Percentiles rank a stretch among this genome's conserved stretches.
Evolutionary conservation across 2,888 invertebrate genomes (phyloP).

Genomic region (Hoplodrina blanda): DNA sequence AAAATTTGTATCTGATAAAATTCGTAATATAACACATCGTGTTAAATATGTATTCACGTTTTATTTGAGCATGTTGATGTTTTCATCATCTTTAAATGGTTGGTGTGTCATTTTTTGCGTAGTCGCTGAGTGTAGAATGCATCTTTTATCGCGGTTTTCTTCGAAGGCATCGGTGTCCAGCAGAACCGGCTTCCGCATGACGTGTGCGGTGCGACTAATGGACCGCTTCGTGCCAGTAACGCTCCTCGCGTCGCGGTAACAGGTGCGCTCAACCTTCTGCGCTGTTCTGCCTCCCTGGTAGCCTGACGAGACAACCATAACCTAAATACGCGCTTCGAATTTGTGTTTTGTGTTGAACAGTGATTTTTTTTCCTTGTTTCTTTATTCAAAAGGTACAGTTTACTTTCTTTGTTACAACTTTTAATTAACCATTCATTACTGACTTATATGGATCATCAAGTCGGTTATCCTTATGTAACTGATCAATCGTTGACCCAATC

Average conservation of each 20-base stretch:
- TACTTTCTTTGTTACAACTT: slow-evolving; percentile 19
- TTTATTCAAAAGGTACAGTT: slow-evolving; percentile 57
- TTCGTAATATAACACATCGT: slow-evolving; percentile 19
- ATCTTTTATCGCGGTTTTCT: slow-evolving; percentile 81
- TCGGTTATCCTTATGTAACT: slow-evolving; percentile 57
- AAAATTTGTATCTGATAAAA: slow-evolving; percentile 26
- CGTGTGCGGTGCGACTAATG: slow-evolving; percentile 86
- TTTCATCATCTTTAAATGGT: slow-evolving; percentile 54
- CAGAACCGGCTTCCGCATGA: slow-evolving; percentile 89
- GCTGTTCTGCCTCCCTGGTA: slow-evolving; percentile 77
- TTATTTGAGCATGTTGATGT: slow-evolving; percentile 49
- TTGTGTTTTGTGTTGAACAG: slow-evolving; percentile 70
- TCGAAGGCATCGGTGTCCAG: slow-evolving; percentile 79
- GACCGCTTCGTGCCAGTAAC: slow-evolving; percentile 85
- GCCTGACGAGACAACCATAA: slow-evolving; percentile 69
- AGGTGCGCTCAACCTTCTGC: slow-evolving; percentile 83
- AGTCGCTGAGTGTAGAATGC: slow-evolving; percentile 69
- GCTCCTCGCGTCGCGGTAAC: slow-evolving; percentile 86
- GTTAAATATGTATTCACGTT: slow-evolving; percentile 46
- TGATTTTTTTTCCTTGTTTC: slow-evolving; percentile 41
- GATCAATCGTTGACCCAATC: slow-evolving; percentile 57
- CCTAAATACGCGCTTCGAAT: slow-evolving; percentile 70
- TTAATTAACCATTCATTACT: slow-evolving; percentile 25
- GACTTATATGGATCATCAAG: slow-evolving; percentile 48
- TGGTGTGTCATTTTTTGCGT: slow-evolving; percentile 66